Evolutionary conservation across 2,888 invertebrate species (phyloP).

Genomic region (Tuberolachnus salignus): DNA sequence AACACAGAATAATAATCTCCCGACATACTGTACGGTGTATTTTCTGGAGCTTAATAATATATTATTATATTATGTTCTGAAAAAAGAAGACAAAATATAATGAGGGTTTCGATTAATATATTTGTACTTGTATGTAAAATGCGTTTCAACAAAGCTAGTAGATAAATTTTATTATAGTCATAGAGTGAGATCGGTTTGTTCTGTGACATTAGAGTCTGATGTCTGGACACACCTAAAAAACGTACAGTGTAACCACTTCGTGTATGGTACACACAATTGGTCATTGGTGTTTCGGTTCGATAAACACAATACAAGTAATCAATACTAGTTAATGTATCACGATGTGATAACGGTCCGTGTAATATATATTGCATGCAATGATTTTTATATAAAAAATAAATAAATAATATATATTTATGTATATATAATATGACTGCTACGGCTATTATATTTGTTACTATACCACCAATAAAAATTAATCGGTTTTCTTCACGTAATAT

Average conservation of each 20-base stretch:
- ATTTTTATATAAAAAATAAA: too few species aligned
- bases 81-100: not conserved
- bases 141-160: not conserved
- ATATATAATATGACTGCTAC: not conserved
- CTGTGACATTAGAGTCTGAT: not conserved
- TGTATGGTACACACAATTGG: not conserved
- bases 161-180: not conserved
- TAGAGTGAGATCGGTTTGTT: too few species aligned
- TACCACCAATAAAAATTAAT: too few species aligned
- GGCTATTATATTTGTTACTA: too few species aligned
- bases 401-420: too few species aligned
- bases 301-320: slow-evolving; percentile 38
- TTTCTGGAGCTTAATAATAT: slow-evolving; percentile 47
- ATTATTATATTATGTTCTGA: slow-evolving; percentile 13
- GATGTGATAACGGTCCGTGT: slow-evolving; percentile 1
- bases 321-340: not conserved
- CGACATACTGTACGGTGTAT: slow-evolving; percentile 65
- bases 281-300: not conserved
- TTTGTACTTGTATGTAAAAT: not conserved
- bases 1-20: slow-evolving; percentile 95
- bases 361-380: not conserved
- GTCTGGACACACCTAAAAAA: not conserved
- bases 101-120: not conserved
- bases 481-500: too few species aligned
- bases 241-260: not conserved